These are phyloP conservation scores for Rissa tridactyla DNA, from an alignment of 2,113 vertebrate genomes.

Conservation along the genomic window DNA sequence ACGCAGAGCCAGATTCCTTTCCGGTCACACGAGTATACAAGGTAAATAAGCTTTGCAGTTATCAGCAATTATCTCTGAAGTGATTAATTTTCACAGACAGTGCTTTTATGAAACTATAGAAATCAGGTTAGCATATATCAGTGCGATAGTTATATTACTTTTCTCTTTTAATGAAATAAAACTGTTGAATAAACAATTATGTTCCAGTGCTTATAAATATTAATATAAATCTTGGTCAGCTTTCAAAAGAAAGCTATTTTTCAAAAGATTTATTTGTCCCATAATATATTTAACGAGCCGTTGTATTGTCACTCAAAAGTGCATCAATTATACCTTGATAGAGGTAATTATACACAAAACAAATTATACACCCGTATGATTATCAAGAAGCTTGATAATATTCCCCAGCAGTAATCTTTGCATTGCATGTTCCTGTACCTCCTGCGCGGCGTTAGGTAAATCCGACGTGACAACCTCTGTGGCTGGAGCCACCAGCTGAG, in stretches of 20 bases:
- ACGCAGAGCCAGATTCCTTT: not conserved
- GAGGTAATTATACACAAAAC: not conserved
- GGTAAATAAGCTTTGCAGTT: not conserved
- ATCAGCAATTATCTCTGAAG: not conserved
- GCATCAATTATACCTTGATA: not conserved
- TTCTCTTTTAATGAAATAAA: not conserved
- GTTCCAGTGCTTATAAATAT: slow-evolving; percentile 32
- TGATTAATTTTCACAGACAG: not conserved
- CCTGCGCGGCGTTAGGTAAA: not conserved
- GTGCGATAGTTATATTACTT: not conserved
- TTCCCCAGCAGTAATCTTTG: not conserved
- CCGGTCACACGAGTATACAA: accelerated
- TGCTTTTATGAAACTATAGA: not conserved
- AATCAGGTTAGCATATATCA: not conserved
- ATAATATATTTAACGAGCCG: not conserved
- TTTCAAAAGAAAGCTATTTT: not conserved
- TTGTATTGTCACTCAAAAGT: not conserved
- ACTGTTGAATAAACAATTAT: not conserved
- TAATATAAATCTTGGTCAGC: not conserved
- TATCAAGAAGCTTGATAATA: not conserved
- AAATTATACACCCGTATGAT: not conserved
- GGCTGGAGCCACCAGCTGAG: not conserved
- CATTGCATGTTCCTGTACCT: not conserved
- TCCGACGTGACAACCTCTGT: not conserved
- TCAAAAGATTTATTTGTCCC: not conserved